These are phyloP conservation scores for Buathra laborator DNA, from an alignment of 2,888 invertebrate species.

Conservation along the genomic window DNA sequence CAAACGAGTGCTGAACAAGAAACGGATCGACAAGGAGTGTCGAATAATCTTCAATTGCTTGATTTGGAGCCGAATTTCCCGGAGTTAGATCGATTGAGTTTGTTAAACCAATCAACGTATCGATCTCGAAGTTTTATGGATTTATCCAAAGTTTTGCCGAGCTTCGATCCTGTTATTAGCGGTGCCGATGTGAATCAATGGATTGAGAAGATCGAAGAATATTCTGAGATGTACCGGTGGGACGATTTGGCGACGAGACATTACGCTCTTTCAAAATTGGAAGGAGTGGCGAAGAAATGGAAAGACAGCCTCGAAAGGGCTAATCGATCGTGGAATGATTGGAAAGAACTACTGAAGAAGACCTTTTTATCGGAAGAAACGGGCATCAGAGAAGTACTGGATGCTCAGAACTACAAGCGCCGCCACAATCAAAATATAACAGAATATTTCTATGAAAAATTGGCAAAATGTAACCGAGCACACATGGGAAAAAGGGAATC, in stretches of 20 bases:
- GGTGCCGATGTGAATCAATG: constrained; percentile 62
- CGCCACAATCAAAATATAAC: constrained; percentile 65
- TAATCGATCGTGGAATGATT: constrained; percentile 40
- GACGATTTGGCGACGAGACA: constrained; percentile 70
- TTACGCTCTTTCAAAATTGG: constrained; percentile 70
- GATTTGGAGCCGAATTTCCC: not conserved
- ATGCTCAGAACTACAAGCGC: constrained; percentile 68
- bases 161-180: constrained; percentile 58
- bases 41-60: no score
- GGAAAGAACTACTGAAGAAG: constrained; percentile 40
- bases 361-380: constrained; percentile 51
- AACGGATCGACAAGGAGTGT: no score
- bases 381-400: constrained; percentile 24
- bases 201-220: constrained; percentile 71
- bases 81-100: constrained; percentile 5
- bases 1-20: no score
- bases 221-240: constrained; percentile 69
- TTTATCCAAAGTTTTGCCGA: constrained; percentile 43
- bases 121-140: constrained; percentile 19
- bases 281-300: constrained; percentile 72
- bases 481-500: constrained; percentile 66
- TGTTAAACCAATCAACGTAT: constrained; percentile 8
- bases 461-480: constrained; percentile 70
- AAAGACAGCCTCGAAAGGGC: constrained; percentile 68
- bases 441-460: constrained; percentile 72